Conservation (phyloP, 2,113 vertebrate genomes). For the Myotis lucifugus region DNA sequence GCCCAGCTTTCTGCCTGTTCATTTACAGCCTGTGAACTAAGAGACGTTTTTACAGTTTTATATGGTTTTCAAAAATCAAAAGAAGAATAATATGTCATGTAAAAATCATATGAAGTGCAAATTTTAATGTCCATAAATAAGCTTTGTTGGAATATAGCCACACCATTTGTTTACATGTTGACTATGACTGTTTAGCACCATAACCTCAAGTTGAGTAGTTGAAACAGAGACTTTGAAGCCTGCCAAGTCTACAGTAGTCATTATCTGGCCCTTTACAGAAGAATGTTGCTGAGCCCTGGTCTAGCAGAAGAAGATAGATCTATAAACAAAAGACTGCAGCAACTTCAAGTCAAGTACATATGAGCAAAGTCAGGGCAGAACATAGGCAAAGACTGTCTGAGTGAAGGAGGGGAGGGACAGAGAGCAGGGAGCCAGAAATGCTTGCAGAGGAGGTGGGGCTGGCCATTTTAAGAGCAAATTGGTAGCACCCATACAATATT, state of each 20-base stretch:
- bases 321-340: not conserved
- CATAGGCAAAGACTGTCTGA: not conserved
- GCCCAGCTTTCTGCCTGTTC: not conserved
- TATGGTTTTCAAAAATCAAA: not conserved
- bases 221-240: not conserved
- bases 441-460: not conserved
- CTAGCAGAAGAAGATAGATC: not conserved
- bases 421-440: not conserved
- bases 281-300: not conserved
- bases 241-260: not conserved
- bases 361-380: not conserved
- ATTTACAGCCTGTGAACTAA: not conserved
- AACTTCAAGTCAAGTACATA: not conserved
- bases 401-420: rapidly evolving
- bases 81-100: not conserved
- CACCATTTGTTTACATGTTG: not conserved
- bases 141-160: not conserved
- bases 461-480: not conserved
- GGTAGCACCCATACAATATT: not conserved
- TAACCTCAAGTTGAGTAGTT: not conserved
- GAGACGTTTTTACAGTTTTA: not conserved
- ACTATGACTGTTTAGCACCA: not conserved
- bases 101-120: constrained; percentile 43
- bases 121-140: constrained; percentile 37
- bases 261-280: not conserved